Conservation (phyloP, 2,797 vertebrate species). For the Gobio occitaniae region DNA sequence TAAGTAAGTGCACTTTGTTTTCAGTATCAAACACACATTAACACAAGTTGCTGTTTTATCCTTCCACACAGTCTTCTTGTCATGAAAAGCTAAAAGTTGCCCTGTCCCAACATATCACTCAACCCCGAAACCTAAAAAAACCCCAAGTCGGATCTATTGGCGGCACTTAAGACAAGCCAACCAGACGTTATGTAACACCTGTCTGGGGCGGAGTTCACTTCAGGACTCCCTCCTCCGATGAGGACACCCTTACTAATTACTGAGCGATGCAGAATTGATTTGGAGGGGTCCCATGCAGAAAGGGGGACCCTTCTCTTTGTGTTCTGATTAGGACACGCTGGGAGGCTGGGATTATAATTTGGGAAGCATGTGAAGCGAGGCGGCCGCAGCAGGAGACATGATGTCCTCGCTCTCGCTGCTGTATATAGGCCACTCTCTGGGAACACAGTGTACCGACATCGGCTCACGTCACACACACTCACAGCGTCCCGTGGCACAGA, state of each 20-base stretch:
- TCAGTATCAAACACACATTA: background rate
- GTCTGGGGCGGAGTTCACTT: conserved; percentile 25
- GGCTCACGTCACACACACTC: conserved; percentile 44
- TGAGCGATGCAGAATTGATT: background rate
- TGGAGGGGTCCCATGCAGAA: background rate
- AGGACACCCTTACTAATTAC: background rate
- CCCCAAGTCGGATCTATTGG: background rate
- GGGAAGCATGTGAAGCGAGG: conserved; percentile 15
- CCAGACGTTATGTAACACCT: conserved; percentile 32
- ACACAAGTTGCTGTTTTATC: conserved; percentile 3
- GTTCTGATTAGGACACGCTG: background rate
- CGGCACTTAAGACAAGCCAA: conserved; percentile 8
- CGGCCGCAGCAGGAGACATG: conserved; percentile 32
- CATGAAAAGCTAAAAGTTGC: conserved; percentile 13
- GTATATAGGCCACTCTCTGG: conserved; percentile 57
- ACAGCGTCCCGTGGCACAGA: conserved; percentile 18
- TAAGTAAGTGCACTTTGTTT: conserved; percentile 12
- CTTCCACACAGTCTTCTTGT: background rate
- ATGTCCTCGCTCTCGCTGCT: conserved; percentile 33
- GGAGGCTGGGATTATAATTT: conserved; percentile 16
- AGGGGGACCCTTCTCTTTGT: background rate
- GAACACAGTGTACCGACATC: conserved; percentile 56
- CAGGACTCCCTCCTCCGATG: background rate
- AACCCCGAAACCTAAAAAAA: conserved; percentile 11
- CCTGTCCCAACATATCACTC: conserved; percentile 33